Percentiles rank a stretch among this genome's conserved stretches.
Conservation (phyloP, 2,113 vertebrate species). For the Chroicocephalus ridibundus region DNA sequence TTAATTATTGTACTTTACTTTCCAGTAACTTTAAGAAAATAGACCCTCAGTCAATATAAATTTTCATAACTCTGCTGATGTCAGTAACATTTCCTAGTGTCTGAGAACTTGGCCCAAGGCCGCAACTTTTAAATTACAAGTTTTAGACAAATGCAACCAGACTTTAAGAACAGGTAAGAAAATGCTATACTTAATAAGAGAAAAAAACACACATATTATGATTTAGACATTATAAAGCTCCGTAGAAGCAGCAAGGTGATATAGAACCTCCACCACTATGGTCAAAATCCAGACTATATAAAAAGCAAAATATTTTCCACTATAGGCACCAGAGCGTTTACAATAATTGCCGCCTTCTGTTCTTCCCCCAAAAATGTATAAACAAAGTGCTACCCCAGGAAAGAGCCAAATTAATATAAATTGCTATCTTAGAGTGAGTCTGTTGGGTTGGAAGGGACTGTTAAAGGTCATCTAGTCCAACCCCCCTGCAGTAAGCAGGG, state of each 20-base stretch:
- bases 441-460: too few relatives aligned
- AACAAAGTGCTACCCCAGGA: not conserved
- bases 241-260: not conserved
- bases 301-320: not conserved
- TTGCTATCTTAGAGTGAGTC: not conserved
- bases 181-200: not conserved
- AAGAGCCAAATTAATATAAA: not conserved
- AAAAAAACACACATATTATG: not conserved
- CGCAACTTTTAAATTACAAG: not conserved
- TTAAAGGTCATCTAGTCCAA: too few relatives aligned
- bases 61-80: not conserved
- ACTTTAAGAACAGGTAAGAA: not conserved
- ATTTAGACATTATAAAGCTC: not conserved
- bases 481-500: too few relatives aligned
- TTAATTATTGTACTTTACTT: slow-evolving; percentile 13
- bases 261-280: not conserved
- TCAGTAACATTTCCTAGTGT: not conserved
- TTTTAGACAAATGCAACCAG: not conserved
- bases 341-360: not conserved
- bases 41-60: not conserved
- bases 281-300: not conserved
- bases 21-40: not conserved
- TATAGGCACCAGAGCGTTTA: not conserved
- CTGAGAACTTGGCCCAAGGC: not conserved
- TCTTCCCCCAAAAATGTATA: not conserved